Evolutionary conservation across 2,113 vertebrate species (phyloP).

Genomic region (Myiozetetes cayanensis): DNA sequence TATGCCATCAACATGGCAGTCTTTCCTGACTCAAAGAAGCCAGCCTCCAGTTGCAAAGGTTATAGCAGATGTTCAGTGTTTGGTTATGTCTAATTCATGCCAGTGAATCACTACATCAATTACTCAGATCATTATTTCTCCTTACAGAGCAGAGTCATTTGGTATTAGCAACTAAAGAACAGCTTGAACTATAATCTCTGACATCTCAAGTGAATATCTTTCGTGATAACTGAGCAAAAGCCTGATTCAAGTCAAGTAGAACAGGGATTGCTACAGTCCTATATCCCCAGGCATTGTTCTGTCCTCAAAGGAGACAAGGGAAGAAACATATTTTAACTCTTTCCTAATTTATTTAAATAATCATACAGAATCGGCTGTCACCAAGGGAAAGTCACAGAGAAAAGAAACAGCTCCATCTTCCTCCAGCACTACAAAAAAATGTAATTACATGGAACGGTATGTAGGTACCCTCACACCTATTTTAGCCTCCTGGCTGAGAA

Average conservation of each 20-base stretch:
- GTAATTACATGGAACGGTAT: background rate
- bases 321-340: background rate
- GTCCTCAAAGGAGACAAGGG: background rate
- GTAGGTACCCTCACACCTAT: background rate
- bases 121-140: constrained; percentile 10
- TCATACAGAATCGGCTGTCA: background rate
- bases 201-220: background rate
- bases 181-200: background rate
- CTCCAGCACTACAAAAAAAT: background rate
- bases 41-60: background rate
- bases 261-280: background rate
- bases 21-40: background rate
- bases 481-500: background rate
- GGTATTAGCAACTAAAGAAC: background rate
- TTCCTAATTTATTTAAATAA: background rate
- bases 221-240: background rate
- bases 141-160: background rate
- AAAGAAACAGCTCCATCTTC: background rate
- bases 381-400: background rate
- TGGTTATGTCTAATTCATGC: background rate
- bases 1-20: background rate
- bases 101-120: background rate
- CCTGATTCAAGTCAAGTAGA: background rate
- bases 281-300: background rate
- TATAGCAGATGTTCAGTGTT: constrained; percentile 26